phyloP scores from a whole-genome alignment of 2,797 vertebrate genomes.

The Halcyon leucocephala region DNA sequence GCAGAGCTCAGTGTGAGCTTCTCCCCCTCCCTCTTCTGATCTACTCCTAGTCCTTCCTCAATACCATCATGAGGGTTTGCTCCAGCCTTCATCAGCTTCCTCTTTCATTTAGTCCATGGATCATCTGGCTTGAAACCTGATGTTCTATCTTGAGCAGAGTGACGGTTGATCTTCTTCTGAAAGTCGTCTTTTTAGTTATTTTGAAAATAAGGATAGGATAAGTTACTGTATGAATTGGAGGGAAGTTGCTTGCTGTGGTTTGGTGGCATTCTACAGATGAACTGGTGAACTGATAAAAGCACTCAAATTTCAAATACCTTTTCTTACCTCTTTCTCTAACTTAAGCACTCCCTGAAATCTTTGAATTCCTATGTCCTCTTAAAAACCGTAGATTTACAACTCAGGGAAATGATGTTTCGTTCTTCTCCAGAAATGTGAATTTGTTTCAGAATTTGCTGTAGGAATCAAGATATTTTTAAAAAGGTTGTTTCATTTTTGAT shows the following conservation, averaged over 20 bases:
- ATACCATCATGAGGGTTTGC: not conserved
- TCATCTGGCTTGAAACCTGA: not conserved
- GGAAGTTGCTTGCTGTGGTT: not conserved
- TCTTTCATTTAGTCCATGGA: not conserved
- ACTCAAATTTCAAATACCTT: not conserved
- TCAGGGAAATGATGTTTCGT: not conserved
- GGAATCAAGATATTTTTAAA: not conserved
- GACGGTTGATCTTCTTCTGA: not conserved
- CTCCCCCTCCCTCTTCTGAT: not conserved
- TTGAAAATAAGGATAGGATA: not conserved
- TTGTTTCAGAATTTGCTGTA: not conserved
- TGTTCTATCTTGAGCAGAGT: not conserved
- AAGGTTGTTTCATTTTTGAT: not conserved
- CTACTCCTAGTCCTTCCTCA: not conserved
- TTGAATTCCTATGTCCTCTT: not conserved
- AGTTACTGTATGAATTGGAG: not conserved
- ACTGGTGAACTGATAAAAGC: not conserved
- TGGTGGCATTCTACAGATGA: not conserved
- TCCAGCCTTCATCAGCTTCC: not conserved
- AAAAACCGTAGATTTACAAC: not conserved
- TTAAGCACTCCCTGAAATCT: not conserved
- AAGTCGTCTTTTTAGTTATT: not conserved
- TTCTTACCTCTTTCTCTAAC: not conserved
- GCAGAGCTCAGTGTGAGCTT: not conserved
- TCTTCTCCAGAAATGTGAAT: not conserved